These are phyloP conservation scores for Bhutanitis thaidina DNA, from an alignment of 2,888 invertebrate genomes.

Conservation along the genomic window DNA sequence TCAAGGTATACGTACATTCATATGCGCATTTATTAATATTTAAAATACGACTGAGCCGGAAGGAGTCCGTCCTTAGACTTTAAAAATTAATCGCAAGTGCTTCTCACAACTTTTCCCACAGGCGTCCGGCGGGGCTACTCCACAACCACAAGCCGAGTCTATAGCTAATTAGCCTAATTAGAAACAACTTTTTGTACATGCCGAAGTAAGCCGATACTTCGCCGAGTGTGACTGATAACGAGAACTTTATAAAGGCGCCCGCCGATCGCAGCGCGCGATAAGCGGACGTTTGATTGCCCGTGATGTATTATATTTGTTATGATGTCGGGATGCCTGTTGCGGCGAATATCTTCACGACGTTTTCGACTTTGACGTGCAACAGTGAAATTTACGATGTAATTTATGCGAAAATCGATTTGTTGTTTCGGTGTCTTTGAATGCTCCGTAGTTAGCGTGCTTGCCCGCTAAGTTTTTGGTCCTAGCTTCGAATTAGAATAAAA, in stretches of 20 bases:
- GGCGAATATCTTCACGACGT: constrained; percentile 10
- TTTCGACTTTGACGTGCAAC: constrained; percentile 14
- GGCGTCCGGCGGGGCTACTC: constrained; percentile 16
- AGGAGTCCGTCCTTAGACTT: constrained; percentile 16
- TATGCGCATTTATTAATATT: too few relatives aligned
- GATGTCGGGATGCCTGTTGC: constrained; percentile 21
- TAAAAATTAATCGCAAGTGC: constrained; percentile 22
- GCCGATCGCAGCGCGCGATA: constrained; percentile 43
- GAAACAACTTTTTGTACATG: constrained; percentile 57
- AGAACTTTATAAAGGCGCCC: constrained; percentile 29
- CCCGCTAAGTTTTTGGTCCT: too few relatives aligned
- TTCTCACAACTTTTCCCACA: constrained; percentile 16
- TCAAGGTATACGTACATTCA: too few relatives aligned
- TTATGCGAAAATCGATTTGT: too few relatives aligned
- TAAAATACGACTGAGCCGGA: constrained; percentile 9
- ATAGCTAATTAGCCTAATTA: constrained; percentile 67
- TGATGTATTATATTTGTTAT: constrained; percentile 33
- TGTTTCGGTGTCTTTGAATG: too few relatives aligned
- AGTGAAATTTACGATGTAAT: too few relatives aligned
- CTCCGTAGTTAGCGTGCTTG: too few relatives aligned
- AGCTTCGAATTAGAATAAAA: too few relatives aligned
- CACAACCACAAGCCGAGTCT: constrained; percentile 18
- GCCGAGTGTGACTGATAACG: constrained; percentile 41
- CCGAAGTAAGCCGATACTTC: constrained; percentile 53
- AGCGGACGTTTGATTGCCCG: constrained; percentile 24